Evolutionary conservation across 2,888 invertebrate genomes (phyloP).

Genomic region (Plebejus melissa): DNA sequence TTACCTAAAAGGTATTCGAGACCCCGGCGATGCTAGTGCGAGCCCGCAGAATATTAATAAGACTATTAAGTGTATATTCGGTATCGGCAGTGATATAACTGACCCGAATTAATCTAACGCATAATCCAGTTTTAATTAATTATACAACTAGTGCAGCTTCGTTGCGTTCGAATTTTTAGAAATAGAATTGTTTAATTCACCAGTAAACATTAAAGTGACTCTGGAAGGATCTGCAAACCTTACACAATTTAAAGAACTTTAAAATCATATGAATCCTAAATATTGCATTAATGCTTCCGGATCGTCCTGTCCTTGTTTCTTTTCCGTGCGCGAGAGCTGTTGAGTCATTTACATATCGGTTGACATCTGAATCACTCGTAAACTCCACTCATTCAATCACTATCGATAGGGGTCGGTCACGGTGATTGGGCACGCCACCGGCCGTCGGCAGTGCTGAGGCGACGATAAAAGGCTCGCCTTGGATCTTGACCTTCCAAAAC

Average conservation of each 20-base stretch:
- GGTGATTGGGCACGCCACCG: background rate
- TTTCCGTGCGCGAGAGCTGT: background rate
- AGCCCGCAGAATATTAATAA: conserved; percentile 10
- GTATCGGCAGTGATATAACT: conserved; percentile 9
- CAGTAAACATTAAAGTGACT: background rate
- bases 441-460: background rate
- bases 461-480: conserved; percentile 7
- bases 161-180: background rate
- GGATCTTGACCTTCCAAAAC: conserved; percentile 19
- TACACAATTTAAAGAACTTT: background rate
- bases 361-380: conserved; percentile 8
- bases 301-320: background rate
- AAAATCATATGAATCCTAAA: background rate
- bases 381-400: background rate
- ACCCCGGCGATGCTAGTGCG: background rate
- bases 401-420: background rate
- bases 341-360: background rate
- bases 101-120: conserved; percentile 1
- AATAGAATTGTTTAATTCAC: background rate
- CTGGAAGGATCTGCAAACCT: background rate
- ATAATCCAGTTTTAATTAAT: conserved; percentile 2
- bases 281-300: background rate
- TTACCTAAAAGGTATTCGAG: background rate
- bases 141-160: background rate
- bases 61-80: background rate